Percentiles rank a stretch among this genome's conserved stretches.
Evolutionary conservation across 2,113 vertebrate genomes (phyloP).

Genomic region (Hiodon tergisus): DNA sequence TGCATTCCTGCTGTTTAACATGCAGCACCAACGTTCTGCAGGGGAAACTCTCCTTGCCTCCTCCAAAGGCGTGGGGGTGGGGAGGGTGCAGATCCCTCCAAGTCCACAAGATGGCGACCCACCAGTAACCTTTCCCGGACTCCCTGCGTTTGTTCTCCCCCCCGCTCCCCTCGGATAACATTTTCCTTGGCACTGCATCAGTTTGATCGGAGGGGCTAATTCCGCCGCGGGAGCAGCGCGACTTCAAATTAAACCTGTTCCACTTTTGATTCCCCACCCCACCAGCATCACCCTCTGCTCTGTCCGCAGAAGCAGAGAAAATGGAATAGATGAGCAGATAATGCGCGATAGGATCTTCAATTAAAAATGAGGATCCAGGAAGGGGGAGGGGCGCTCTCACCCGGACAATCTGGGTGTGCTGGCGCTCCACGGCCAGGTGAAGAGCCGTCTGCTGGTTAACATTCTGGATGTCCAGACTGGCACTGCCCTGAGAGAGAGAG

Average conservation of each 20-base stretch:
- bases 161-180: conserved; percentile 20
- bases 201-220: conserved; percentile 41
- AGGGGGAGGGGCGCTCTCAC: conserved; percentile 55
- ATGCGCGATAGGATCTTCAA: conserved; percentile 27
- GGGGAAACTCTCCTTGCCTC: neutral
- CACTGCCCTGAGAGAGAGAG: conserved; percentile 72
- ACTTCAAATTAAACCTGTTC: conserved; percentile 37
- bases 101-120: conserved; percentile 65
- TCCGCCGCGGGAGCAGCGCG: conserved; percentile 49
- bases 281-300: conserved; percentile 17
- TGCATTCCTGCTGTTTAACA: neutral
- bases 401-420: conserved; percentile 97
- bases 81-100: conserved; percentile 36
- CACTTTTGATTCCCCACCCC: conserved; percentile 24
- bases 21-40: neutral
- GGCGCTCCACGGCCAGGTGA: conserved; percentile 93
- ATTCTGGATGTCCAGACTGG: conserved; percentile 97
- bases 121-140: conserved; percentile 41
- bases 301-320: conserved; percentile 21
- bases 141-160: conserved; percentile 22
- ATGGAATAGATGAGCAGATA: conserved; percentile 21
- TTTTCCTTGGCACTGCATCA: conserved; percentile 42
- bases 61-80: neutral
- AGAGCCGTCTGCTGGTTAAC: conserved; percentile 96
- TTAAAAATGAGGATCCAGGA: neutral